phyloP scores from a whole-genome alignment of 1,140 invertebrate species.

The Melitaea cinxia region DNA sequence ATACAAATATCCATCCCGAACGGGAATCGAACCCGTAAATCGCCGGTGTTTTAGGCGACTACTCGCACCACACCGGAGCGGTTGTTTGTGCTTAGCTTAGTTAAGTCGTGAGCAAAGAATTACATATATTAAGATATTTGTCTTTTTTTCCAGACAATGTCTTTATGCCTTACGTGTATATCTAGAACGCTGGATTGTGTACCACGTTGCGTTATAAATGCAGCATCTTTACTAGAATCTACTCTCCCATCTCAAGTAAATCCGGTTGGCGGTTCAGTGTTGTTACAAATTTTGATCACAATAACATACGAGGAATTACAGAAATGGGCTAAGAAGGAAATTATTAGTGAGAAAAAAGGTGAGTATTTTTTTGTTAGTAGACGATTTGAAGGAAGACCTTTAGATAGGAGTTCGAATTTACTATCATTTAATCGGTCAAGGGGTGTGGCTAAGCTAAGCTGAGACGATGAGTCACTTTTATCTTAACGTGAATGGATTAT shows the following conservation, averaged over 20 bases:
- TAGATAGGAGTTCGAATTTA: no score
- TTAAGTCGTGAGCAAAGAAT: no score
- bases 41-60: no score
- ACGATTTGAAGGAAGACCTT: no score
- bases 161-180: conserved; percentile 86
- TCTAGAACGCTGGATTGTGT: conserved; percentile 85
- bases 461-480: no score
- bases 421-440: no score
- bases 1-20: no score
- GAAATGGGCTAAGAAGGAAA: conserved; percentile 74
- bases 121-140: conserved; percentile 1
- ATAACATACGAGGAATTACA: conserved; percentile 83
- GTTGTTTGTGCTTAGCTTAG: no score
- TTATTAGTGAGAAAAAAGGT: conserved; percentile 69
- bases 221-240: conserved; percentile 83
- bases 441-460: no score
- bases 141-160: conserved; percentile 83
- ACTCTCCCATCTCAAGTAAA: conserved; percentile 85
- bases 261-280: conserved; percentile 85
- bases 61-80: no score
- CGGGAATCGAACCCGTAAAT: no score
- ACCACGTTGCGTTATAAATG: conserved; percentile 82
- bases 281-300: conserved; percentile 86
- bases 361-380: not conserved
- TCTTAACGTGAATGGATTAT: no score